A percentile compares a stretch with the other conserved stretches of the same genome.
Conservation (phyloP, 2,113 vertebrate species). For the Odontesthes bonariensis region DNA sequence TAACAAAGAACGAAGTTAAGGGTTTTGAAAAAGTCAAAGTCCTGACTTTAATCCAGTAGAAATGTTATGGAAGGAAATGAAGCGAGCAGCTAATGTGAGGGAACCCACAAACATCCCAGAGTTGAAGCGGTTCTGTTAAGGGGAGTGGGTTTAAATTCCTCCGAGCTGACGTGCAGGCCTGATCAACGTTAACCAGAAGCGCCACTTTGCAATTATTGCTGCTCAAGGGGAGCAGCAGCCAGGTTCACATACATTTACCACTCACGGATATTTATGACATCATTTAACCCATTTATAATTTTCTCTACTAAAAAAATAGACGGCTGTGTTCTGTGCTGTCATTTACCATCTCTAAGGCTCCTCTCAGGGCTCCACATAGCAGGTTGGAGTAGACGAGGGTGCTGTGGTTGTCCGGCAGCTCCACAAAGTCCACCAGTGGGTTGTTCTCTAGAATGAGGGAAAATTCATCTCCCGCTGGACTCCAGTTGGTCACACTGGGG, state of each 20-base stretch:
- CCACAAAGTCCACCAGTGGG: slow-evolving; percentile 97
- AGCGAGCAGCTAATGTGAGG: background rate
- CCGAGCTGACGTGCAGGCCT: background rate
- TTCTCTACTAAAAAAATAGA: background rate
- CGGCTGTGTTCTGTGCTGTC: background rate
- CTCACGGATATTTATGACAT: background rate
- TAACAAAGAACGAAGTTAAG: no score
- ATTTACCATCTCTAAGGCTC: slow-evolving; percentile 98
- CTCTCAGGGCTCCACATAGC: slow-evolving; percentile 93
- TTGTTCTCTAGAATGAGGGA: slow-evolving; percentile 98
- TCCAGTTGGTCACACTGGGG: slow-evolving; percentile 98
- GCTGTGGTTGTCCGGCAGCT: slow-evolving; percentile 97
- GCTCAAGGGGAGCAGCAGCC: background rate
- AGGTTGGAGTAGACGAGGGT: slow-evolving; percentile 96
- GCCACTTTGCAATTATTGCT: background rate
- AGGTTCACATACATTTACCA: background rate
- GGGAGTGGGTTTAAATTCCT: background rate
- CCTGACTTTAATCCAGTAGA: no score
- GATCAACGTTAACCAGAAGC: background rate
- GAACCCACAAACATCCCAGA: background rate
- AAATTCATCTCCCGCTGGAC: slow-evolving; percentile 96
- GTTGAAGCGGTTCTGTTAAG: background rate
- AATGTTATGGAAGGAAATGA: no score
- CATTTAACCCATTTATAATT: no score
- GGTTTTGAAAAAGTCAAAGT: no score